These are phyloP conservation scores for Drosophila yooni DNA, from an alignment of 2,888 invertebrate species.

Conservation along the genomic window DNA sequence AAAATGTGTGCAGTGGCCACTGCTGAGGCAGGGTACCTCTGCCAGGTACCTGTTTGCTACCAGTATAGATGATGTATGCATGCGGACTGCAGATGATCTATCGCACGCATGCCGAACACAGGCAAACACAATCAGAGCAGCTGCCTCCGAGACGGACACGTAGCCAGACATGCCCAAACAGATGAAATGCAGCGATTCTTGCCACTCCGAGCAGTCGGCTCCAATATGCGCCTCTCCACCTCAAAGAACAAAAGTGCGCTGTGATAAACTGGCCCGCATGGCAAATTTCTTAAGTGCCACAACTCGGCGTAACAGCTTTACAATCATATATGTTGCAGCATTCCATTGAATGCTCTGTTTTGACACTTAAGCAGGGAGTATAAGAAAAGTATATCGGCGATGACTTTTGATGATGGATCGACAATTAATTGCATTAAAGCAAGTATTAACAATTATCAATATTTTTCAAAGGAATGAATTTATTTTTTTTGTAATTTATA, in stretches of 20 bases:
- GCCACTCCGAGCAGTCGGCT: slow-evolving; percentile 4
- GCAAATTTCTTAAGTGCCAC: slow-evolving; percentile 15
- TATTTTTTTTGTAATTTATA: background rate
- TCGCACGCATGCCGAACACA: slow-evolving; percentile 68
- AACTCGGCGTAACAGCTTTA: slow-evolving; percentile 23
- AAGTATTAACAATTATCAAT: background rate
- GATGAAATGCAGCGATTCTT: slow-evolving; percentile 41
- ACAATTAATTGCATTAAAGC: too few relatives aligned
- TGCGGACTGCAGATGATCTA: slow-evolving; percentile 66
- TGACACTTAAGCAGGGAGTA: background rate
- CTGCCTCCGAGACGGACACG: slow-evolving; percentile 48
- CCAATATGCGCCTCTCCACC: slow-evolving; percentile 10
- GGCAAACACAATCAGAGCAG: slow-evolving; percentile 75
- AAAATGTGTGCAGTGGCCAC: slow-evolving; percentile 68
- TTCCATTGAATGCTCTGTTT: background rate
- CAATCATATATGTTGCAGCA: slow-evolving; percentile 3
- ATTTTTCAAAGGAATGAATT: background rate
- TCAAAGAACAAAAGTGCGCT: slow-evolving; percentile 32
- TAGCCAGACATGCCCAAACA: slow-evolving; percentile 29
- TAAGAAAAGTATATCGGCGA: too few relatives aligned
- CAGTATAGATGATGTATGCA: slow-evolving; percentile 1
- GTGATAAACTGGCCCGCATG: slow-evolving; percentile 63
- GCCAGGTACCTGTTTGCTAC: slow-evolving; percentile 6
- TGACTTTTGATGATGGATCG: too few relatives aligned
- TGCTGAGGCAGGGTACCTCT: slow-evolving; percentile 9